Evolutionary conservation across 1,140 invertebrate genomes (phyloP).

Genomic region (Vanessa tameamea): DNA sequence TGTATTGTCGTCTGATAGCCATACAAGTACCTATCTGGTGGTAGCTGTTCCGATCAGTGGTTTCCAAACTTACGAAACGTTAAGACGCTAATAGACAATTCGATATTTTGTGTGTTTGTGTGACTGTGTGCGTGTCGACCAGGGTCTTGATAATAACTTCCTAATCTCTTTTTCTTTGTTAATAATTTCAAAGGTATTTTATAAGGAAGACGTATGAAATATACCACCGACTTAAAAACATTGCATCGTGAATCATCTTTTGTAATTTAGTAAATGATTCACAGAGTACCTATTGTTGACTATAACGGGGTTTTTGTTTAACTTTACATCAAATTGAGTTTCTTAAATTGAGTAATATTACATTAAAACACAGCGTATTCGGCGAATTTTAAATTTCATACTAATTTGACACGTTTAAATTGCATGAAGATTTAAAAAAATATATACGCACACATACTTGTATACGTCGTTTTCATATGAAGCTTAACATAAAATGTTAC

Average conservation of each 20-base stretch:
- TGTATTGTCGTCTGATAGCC: constrained; percentile 66
- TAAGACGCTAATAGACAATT: too few relatives aligned
- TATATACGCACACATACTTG: too few relatives aligned
- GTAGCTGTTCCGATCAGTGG: constrained; percentile 46
- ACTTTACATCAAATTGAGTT: not conserved
- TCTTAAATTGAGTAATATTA: not conserved
- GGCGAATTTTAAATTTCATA: too few relatives aligned
- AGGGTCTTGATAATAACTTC: too few relatives aligned
- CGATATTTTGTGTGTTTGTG: too few relatives aligned
- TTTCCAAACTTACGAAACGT: constrained; percentile 40
- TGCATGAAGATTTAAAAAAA: too few relatives aligned
- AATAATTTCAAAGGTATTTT: not conserved
- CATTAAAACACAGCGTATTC: not conserved
- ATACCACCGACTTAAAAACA: not conserved
- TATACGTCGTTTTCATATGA: too few relatives aligned
- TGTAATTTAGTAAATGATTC: constrained; percentile 13
- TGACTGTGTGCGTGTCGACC: too few relatives aligned
- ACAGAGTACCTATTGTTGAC: not conserved
- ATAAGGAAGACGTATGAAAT: not conserved
- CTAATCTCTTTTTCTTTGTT: too few relatives aligned
- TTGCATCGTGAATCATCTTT: not conserved
- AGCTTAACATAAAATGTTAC: too few relatives aligned
- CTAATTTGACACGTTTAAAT: too few relatives aligned
- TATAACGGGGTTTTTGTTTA: not conserved
- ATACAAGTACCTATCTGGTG: constrained; percentile 44